Evolutionary conservation across 1,140 invertebrate genomes (phyloP).

Genomic region (Bombyx mandarina): DNA sequence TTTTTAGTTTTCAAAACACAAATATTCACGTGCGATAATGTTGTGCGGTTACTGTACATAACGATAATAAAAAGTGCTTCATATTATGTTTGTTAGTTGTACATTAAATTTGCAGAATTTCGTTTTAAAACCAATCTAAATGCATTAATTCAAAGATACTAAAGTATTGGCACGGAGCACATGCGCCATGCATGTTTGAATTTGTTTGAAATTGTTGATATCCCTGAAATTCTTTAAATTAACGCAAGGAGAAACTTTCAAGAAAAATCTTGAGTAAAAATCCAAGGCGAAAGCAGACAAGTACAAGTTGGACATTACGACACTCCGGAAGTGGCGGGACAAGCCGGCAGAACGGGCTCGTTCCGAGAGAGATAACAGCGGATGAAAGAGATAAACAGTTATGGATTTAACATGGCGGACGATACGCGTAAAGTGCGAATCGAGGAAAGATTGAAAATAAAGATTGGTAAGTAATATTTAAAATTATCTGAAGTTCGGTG

Average conservation of each 20-base stretch:
- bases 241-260: too few relatives aligned
- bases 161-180: slow-evolving; percentile 57
- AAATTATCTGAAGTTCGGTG: too few relatives aligned
- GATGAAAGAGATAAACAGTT: slow-evolving; percentile 72
- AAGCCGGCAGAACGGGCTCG: slow-evolving; percentile 65
- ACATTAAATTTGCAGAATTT: too few relatives aligned
- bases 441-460: slow-evolving; percentile 89
- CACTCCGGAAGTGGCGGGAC: slow-evolving; percentile 70
- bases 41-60: slow-evolving; percentile 22
- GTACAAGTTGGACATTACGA: slow-evolving; percentile 67
- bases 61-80: too few relatives aligned
- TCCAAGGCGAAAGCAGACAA: slow-evolving; percentile 22
- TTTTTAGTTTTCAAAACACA: slow-evolving; percentile 36
- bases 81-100: too few relatives aligned
- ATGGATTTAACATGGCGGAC: slow-evolving; percentile 89
- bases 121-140: slow-evolving; percentile 7
- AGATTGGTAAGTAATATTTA: slow-evolving; percentile 80
- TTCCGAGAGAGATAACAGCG: slow-evolving; percentile 70
- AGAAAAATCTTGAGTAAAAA: too few relatives aligned
- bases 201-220: not conserved
- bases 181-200: slow-evolving; percentile 48
- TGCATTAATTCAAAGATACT: slow-evolving; percentile 29
- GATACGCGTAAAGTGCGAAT: slow-evolving; percentile 86
- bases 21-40: slow-evolving; percentile 38
- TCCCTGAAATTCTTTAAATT: too few relatives aligned